Evolutionary conservation across 2,113 vertebrate species (phyloP).

Genomic region (Helogale parvula): DNA sequence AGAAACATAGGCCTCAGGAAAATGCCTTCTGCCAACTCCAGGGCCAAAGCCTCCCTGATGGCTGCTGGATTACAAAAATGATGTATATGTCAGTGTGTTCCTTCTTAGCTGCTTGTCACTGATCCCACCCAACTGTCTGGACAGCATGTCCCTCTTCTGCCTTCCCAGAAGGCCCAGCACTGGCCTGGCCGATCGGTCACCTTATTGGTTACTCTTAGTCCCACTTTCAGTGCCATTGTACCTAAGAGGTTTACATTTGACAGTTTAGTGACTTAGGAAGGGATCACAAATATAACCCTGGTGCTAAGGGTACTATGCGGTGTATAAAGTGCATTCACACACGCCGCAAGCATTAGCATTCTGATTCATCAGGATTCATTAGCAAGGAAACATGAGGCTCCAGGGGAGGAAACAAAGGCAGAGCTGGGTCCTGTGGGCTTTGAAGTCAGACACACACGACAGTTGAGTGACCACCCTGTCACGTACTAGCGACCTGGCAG

Average conservation of each 20-base stretch:
- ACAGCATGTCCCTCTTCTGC: background rate
- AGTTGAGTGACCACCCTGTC: background rate
- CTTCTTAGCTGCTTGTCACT: background rate
- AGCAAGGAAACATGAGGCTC: background rate
- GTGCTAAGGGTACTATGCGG: background rate
- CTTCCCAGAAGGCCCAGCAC: background rate
- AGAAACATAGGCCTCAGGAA: background rate
- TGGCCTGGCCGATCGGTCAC: background rate
- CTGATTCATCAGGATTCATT: background rate
- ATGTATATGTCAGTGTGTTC: rapidly evolving
- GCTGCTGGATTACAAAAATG: background rate
- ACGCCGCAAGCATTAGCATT: rapidly evolving
- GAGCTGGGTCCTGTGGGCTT: background rate
- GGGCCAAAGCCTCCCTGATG: background rate
- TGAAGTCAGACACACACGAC: background rate
- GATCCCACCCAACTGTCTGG: background rate
- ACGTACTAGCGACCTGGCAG: background rate
- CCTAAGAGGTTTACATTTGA: background rate
- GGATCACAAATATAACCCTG: background rate
- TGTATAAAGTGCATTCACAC: too few species aligned
- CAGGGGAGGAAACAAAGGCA: rapidly evolving
- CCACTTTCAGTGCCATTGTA: too few species aligned
- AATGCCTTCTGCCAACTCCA: background rate
- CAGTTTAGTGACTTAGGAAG: background rate
- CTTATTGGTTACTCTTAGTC: background rate